Evolutionary conservation across 2,113 vertebrate species (phyloP).

Genomic region (Enhydra lutris): DNA sequence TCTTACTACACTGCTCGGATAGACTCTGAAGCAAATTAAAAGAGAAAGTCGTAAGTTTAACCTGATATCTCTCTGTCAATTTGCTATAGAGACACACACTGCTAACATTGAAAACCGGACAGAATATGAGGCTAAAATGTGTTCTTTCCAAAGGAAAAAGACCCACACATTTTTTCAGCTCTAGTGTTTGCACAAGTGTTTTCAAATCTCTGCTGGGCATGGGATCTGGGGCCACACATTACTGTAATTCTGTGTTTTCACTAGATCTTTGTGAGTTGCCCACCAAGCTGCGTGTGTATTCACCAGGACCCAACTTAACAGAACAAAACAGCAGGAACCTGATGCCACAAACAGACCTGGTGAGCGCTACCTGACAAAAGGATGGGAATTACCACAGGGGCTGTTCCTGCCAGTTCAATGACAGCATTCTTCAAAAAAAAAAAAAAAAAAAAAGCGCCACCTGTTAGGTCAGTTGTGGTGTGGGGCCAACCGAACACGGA

Average conservation of each 20-base stretch:
- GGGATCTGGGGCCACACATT: background rate
- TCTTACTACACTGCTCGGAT: background rate
- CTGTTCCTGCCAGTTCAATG: background rate
- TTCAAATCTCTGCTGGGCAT: background rate
- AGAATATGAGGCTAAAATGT: background rate
- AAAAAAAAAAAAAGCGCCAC: background rate
- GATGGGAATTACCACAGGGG: background rate
- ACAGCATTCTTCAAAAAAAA: background rate
- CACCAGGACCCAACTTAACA: background rate
- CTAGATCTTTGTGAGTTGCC: background rate
- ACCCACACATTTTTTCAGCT: background rate
- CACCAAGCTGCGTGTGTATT: background rate
- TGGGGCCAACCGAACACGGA: background rate
- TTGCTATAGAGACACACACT: background rate
- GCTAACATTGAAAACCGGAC: background rate
- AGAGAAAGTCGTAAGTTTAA: background rate
- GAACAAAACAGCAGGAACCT: background rate
- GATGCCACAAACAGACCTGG: background rate
- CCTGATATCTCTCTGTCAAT: background rate
- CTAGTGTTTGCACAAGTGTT: background rate
- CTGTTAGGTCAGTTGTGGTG: background rate
- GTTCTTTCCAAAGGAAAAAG: background rate
- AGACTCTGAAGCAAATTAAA: background rate
- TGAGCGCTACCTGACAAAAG: background rate
- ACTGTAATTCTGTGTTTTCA: background rate